Evolutionary conservation across 1,140 invertebrate genomes (phyloP), one percentile per base, ranked within the genome.

Genomic region (Thaumetopoea pityocampa): DNA sequence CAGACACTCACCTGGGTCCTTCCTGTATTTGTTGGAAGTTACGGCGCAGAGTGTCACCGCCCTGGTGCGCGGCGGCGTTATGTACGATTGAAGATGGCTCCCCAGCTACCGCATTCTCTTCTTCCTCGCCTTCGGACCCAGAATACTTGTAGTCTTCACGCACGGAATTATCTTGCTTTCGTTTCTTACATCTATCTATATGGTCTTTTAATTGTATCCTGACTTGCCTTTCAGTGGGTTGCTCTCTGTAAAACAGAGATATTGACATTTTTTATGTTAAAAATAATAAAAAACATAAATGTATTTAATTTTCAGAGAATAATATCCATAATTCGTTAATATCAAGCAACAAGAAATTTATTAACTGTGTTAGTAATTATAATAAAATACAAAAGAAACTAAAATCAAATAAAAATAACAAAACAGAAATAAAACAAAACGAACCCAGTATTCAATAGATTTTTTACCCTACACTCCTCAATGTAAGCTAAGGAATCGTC

Each of bases 201-300:
- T 99, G 98, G 84, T 99, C 98, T 86, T 99, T 99, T 12, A 99
- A 91, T 73, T 99, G 97, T 86, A 98, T 99, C 67, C 97, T 89
- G 26, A 98, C 97, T 89, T 99, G 97, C 61, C 97, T 87, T 83
- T 99, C 98, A 40, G 96, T 98, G 1, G 98, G 97, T 85, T 99
- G 97, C 87, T 99, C 98, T 68, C 88, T 89, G 15, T 11, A 20
- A 48, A 34, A 0, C 3, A 36, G n/a, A n/a, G n/a, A n/a, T n/a
- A n/a, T n/a, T n/a, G n/a, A n/a, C n/a, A n/a, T n/a, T n/a, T n/a
- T n/a, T n/a, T n/a, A n/a, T n/a, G n/a, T n/a, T n/a, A n/a, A n/a
- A n/a, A n/a, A n/a, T n/a, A n/a, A n/a, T n/a, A n/a, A n/a, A n/a
- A n/a, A n/a, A n/a, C n/a, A n/a, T n/a, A n/a, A n/a, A n/a, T n/a